Evolutionary conservation across 2,888 invertebrate genomes (phyloP).

Genomic region (Allacma fusca): DNA sequence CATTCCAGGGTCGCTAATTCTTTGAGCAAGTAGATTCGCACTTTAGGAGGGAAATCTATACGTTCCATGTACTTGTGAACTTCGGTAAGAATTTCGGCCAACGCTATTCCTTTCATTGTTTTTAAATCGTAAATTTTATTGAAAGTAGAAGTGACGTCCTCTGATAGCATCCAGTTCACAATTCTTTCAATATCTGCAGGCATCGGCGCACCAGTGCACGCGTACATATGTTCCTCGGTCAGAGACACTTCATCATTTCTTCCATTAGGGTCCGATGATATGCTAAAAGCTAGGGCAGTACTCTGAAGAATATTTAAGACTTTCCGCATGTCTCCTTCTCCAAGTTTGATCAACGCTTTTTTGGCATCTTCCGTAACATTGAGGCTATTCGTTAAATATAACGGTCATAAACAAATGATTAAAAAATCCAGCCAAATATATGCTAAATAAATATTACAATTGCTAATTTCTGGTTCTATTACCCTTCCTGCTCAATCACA

Average conservation of each 20-base stretch:
- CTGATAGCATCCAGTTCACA: slow-evolving; percentile 83
- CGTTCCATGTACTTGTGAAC: slow-evolving; percentile 85
- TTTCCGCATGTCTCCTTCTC: slow-evolving; percentile 97
- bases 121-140: slow-evolving; percentile 80
- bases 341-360: slow-evolving; percentile 84
- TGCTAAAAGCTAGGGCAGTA: slow-evolving; percentile 85
- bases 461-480: slow-evolving; percentile 61
- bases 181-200: slow-evolving; percentile 87
- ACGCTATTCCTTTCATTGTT: slow-evolving; percentile 86
- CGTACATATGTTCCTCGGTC: slow-evolving; percentile 89
- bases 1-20: slow-evolving; percentile 91
- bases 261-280: slow-evolving; percentile 44
- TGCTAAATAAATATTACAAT: too few species aligned
- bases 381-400: too few species aligned
- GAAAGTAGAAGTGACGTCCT: slow-evolving; percentile 77
- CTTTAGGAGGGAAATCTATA: slow-evolving; percentile 84
- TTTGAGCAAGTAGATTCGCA: slow-evolving; percentile 79
- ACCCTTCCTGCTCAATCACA: slow-evolving; percentile 85
- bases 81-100: slow-evolving; percentile 92
- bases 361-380: slow-evolving; percentile 86
- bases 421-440: too few species aligned
- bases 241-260: slow-evolving; percentile 71
- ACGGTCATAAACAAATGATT: too few species aligned
- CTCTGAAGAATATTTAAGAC: slow-evolving; percentile 96
- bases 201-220: slow-evolving; percentile 95